Evolutionary conservation across 2,797 vertebrate species (phyloP).

Genomic region (Pangasius macronema): DNA sequence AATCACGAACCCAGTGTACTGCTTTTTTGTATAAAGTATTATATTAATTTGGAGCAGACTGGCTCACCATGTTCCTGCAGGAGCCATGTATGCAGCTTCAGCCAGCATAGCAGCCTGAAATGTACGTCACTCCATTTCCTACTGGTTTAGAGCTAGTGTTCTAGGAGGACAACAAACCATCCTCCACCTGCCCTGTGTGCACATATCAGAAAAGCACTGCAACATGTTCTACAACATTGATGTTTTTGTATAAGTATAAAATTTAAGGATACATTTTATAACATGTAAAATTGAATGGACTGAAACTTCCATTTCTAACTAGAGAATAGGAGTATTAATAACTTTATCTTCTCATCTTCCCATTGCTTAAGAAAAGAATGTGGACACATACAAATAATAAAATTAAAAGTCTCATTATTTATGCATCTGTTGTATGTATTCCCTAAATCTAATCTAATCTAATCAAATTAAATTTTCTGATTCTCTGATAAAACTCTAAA

Average conservation of each 20-base stretch:
- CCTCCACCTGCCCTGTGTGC: conserved; percentile 48
- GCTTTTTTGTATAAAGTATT: conserved; percentile 22
- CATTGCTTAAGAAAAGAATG: not conserved
- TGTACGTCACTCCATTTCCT: conserved; percentile 89
- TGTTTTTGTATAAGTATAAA: not conserved
- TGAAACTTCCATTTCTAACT: not conserved
- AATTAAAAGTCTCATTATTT: not conserved
- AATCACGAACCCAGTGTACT: conserved; percentile 10
- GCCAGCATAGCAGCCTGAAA: conserved; percentile 86
- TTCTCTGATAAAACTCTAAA: not conserved
- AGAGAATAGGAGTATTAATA: not conserved
- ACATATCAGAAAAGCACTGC: conserved; percentile 53
- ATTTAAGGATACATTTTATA: not conserved
- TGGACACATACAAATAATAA: not conserved
- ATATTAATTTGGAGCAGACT: not conserved
- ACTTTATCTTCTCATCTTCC: not conserved
- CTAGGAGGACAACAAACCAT: conserved; percentile 71
- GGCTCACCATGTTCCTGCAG: conserved; percentile 78
- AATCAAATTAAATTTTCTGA: not conserved
- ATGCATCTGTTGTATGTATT: not conserved
- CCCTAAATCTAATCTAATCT: not conserved
- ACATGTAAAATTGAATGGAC: not conserved
- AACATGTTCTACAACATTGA: not conserved
- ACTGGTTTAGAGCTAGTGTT: conserved; percentile 78
- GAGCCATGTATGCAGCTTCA: conserved; percentile 72